These are phyloP conservation scores for Passer montanus DNA, from an alignment of 2,113 vertebrate species.

Conservation along the genomic window DNA sequence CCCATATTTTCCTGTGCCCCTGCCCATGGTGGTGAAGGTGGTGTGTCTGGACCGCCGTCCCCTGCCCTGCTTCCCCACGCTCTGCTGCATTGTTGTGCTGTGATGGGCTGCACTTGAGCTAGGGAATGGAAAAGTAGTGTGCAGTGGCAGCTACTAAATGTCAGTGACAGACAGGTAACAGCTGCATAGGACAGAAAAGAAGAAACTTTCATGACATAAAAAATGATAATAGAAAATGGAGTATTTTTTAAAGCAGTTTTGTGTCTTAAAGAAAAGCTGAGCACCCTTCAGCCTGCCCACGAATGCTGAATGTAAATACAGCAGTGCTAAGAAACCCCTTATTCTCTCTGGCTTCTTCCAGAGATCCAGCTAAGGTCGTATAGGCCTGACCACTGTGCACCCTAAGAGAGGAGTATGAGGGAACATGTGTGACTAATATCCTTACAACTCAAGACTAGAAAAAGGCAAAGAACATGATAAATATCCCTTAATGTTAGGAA, in stretches of 20 bases:
- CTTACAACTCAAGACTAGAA: not conserved
- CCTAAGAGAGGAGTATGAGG: slow-evolving; percentile 27
- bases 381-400: not conserved
- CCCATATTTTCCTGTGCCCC: not conserved
- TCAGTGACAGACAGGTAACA: not conserved
- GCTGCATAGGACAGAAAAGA: not conserved
- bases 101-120: not conserved
- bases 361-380: not conserved
- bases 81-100: accelerated
- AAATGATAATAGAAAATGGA: not conserved
- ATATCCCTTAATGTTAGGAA: not conserved
- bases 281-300: not conserved
- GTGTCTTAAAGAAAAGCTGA: not conserved
- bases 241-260: not conserved
- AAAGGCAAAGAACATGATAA: not conserved
- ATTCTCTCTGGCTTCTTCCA: not conserved
- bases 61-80: accelerated
- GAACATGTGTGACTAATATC: not conserved
- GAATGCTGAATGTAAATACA: slow-evolving; percentile 27
- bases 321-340: not conserved
- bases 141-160: not conserved
- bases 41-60: accelerated
- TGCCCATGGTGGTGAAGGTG: not conserved
- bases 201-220: not conserved
- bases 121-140: not conserved